Evolutionary conservation across 2,888 invertebrate species (phyloP).

Genomic region (Polylopha cassiicola): DNA sequence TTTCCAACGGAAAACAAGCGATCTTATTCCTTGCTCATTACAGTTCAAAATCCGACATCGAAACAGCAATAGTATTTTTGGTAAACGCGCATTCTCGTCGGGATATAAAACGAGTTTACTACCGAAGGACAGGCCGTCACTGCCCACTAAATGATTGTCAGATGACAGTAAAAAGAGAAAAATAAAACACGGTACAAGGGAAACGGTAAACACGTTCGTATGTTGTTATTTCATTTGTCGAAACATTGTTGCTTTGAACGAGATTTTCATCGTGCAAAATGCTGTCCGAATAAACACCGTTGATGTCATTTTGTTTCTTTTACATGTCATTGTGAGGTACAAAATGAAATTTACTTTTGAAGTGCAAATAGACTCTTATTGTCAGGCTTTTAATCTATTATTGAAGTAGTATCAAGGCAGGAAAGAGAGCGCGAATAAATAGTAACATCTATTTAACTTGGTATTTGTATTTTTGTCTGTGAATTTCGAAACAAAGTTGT

Average conservation of each 20-base stretch:
- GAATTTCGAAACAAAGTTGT: no score
- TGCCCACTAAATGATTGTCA: constrained; percentile 23
- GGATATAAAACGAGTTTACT: constrained; percentile 21
- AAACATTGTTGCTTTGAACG: constrained; percentile 10
- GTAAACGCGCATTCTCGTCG: constrained; percentile 14
- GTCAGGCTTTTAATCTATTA: no score
- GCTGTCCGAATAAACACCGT: neutral
- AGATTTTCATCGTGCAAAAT: constrained; percentile 8
- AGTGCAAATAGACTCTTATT: no score
- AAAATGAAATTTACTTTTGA: no score
- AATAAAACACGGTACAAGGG: constrained; percentile 12
- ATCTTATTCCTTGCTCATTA: neutral
- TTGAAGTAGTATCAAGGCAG: no score
- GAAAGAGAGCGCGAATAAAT: no score
- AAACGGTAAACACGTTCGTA: constrained; percentile 17
- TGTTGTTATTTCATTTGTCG: constrained; percentile 18
- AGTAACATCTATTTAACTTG: no score
- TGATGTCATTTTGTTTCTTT: neutral
- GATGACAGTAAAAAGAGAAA: constrained; percentile 20
- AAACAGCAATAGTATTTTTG: constrained; percentile 10
- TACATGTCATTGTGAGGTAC: no score
- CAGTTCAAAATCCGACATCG: neutral
- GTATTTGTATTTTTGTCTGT: no score
- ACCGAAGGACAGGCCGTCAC: constrained; percentile 20
- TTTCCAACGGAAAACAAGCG: neutral